Evolutionary conservation across 2,113 vertebrate genomes (phyloP), one percentile per base, ranked within the genome.

Genomic region (Phrynocephalus versicolor): DNA sequence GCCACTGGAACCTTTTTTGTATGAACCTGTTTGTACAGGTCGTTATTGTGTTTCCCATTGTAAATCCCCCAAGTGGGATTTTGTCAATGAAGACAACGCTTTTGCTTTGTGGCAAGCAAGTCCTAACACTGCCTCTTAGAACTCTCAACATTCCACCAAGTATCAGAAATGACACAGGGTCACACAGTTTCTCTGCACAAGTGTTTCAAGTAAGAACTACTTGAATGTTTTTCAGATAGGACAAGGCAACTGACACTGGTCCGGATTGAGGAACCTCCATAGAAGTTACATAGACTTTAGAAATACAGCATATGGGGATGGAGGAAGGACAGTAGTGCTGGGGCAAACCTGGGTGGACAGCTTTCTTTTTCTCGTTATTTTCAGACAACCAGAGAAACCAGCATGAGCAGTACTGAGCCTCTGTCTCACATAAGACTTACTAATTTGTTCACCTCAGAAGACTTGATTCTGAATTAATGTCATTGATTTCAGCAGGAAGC

Each of bases 221-320:
- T 62, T 82, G 85, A 0, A 51, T 0, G 0, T 76, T 88, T 85
- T 82, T 51, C 39, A 76, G 21, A 13, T 30, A 87, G 90, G 91
- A 90, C 87, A 90, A 90, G 92, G 87, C 0, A 89, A 65, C 90
- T 91, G 70, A 35, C 23, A 15, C 62, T 85, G 89, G 79, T 81
- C 76, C 55, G 37, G 8, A 73, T 70, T 58, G 74, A 75, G 51
- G 82, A 74, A 74, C 60, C 60, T 39, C 77, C 33, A 41, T 58
- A 79, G 45, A 80, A 80, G 37, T 33, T 79, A 73, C 1, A 13
- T 74, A 65, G 70, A 80, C 37, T 57, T 19, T 60, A 33, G 79
- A 75, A 55, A 30, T 65, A n/a, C n/a, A 67, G 3, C 57, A 39
- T 3, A 0, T 15, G 64, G 55, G 16, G 39, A 71, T 37, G 35